Percentiles rank a stretch among this genome's conserved stretches.
Evolutionary conservation across 2,113 vertebrate species (phyloP).

Genomic region (Aptenodytes forsteri): DNA sequence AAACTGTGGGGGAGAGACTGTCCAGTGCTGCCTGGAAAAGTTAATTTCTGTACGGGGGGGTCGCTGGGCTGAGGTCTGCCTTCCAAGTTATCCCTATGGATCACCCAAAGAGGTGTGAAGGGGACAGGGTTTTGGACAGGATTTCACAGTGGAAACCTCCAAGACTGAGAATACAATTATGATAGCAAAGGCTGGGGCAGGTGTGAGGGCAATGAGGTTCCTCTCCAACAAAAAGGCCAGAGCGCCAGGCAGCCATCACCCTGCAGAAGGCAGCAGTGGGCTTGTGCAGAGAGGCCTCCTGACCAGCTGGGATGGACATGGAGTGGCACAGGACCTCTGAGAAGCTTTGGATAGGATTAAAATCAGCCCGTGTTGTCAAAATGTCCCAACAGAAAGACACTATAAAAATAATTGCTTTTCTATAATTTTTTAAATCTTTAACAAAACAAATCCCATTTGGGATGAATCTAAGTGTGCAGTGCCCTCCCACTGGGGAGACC

Average conservation of each 20-base stretch:
- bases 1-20: neutral
- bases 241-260: neutral
- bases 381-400: neutral
- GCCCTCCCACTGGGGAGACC: fast-evolving
- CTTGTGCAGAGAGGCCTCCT: neutral
- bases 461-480: fast-evolving
- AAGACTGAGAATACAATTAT: neutral
- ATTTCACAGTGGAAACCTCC: neutral
- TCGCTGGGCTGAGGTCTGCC: neutral
- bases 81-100: neutral
- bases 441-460: neutral
- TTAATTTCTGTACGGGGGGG: neutral
- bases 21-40: neutral
- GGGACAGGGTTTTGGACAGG: neutral
- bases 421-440: neutral
- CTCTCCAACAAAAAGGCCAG: neutral
- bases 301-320: neutral
- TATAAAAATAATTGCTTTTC: neutral
- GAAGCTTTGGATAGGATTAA: neutral
- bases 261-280: neutral
- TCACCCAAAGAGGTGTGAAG: neutral
- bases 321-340: neutral
- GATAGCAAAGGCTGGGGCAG: neutral
- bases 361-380: neutral
- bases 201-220: neutral